phyloP scores from a whole-genome alignment of 2,113 vertebrate genomes.

The Amphiprion ocellaris region DNA sequence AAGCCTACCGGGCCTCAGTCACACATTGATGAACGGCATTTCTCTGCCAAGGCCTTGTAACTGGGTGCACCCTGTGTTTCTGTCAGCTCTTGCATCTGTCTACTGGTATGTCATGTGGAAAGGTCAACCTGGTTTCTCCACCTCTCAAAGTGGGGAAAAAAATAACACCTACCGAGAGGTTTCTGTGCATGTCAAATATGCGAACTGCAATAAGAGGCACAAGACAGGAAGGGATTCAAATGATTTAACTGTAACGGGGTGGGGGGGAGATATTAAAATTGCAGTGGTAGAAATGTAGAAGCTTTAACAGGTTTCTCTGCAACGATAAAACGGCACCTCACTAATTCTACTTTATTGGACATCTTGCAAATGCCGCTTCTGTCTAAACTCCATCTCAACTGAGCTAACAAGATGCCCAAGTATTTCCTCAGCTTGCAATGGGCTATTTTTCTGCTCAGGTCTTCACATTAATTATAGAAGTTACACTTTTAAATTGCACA shows the following conservation, averaged over 20 bases:
- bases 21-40: constrained; percentile 46
- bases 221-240: constrained; percentile 33
- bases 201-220: constrained; percentile 42
- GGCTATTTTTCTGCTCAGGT: neutral
- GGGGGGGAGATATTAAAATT: neutral
- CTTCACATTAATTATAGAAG: constrained; percentile 5
- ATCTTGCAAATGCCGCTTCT: neutral
- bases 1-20: constrained; percentile 37
- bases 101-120: constrained; percentile 76
- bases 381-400: neutral
- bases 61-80: constrained; percentile 56
- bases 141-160: constrained; percentile 12
- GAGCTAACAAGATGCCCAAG: neutral
- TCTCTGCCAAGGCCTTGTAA: constrained; percentile 56
- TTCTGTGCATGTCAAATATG: constrained; percentile 57
- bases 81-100: constrained; percentile 69
- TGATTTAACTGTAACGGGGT: constrained; percentile 19
- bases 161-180: constrained; percentile 55
- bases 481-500: constrained; percentile 12
- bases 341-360: neutral
- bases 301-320: neutral
- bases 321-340: neutral
- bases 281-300: neutral
- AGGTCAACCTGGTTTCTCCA: constrained; percentile 75
- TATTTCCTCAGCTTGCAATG: neutral